Evolutionary conservation across 2,888 invertebrate genomes (phyloP).

Genomic region (Diplazon laetatorius): DNA sequence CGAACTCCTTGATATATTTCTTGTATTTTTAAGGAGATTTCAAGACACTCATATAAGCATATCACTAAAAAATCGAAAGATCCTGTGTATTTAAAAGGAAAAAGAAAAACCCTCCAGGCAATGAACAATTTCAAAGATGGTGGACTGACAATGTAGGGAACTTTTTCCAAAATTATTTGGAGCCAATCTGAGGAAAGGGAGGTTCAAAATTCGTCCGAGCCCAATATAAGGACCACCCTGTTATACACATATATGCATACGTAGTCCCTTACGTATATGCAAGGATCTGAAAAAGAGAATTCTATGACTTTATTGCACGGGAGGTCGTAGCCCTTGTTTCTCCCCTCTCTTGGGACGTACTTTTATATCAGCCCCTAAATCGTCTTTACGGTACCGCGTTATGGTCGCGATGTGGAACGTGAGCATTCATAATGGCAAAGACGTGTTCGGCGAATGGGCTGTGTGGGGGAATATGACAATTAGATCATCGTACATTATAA

Average conservation of each 20-base stretch:
- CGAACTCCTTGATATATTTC: no score
- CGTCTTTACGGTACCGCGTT: slow-evolving; percentile 57
- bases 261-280: slow-evolving; percentile 6
- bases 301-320: slow-evolving; percentile 58
- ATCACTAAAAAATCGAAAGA: no score
- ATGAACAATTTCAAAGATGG: no score
- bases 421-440: slow-evolving; percentile 57
- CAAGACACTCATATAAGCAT: no score
- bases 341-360: slow-evolving; percentile 19
- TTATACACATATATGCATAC: background rate
- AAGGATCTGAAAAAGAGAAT: slow-evolving; percentile 42
- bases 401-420: slow-evolving; percentile 54
- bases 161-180: no score
- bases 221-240: no score
- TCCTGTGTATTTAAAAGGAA: no score
- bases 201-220: no score
- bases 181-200: no score
- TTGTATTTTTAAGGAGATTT: no score
- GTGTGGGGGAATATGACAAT: slow-evolving; percentile 51
- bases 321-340: slow-evolving; percentile 44
- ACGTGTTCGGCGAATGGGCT: slow-evolving; percentile 33
- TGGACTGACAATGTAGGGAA: no score
- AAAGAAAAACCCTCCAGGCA: no score
- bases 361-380: slow-evolving; percentile 56
- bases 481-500: slow-evolving; percentile 35